A percentile compares a stretch with the other conserved stretches of the same genome.
These are phyloP conservation scores for Drosophila nigromelanica DNA, from an alignment of 1,140 invertebrate species.

Conservation along the genomic window DNA sequence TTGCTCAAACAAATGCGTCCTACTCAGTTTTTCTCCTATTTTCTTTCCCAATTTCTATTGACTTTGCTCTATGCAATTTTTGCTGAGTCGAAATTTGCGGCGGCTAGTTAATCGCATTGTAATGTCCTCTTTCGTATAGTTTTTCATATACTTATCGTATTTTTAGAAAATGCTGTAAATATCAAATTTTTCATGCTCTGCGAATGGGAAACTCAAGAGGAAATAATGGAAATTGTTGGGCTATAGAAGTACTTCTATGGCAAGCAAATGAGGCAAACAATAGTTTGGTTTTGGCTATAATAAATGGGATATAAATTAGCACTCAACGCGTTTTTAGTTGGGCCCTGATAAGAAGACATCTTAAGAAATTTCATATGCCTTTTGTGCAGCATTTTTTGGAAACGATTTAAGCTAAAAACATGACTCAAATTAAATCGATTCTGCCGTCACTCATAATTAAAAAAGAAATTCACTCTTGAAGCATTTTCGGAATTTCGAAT, in stretches of 20 bases:
- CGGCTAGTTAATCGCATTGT: slow-evolving; percentile 69
- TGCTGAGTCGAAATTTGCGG: slow-evolving; percentile 50
- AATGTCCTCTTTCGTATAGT: slow-evolving; percentile 38
- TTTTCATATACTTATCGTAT: slow-evolving; percentile 38
- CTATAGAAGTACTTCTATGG: slow-evolving; percentile 5
- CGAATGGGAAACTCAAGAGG: background rate
- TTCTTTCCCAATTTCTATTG: background rate
- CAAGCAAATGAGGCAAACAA: slow-evolving; percentile 20
- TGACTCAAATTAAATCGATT: too few species aligned
- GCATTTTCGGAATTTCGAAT: too few species aligned
- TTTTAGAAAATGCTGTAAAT: slow-evolving; percentile 5
- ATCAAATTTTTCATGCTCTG: slow-evolving; percentile 7
- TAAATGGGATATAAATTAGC: background rate
- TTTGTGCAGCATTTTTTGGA: too few species aligned
- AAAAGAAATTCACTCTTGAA: too few species aligned
- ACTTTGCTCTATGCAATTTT: slow-evolving; percentile 20
- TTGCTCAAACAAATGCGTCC: slow-evolving; percentile 59
- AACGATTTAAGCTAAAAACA: too few species aligned
- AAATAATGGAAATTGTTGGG: background rate
- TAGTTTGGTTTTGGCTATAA: background rate
- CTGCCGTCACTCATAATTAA: too few species aligned
- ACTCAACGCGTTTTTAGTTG: background rate
- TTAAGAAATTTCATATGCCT: too few species aligned
- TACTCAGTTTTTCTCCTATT: slow-evolving; percentile 21
- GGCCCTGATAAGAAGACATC: too few species aligned